Conservation (phyloP, 2,888 invertebrate genomes). For the Masnerella sp. region DNA sequence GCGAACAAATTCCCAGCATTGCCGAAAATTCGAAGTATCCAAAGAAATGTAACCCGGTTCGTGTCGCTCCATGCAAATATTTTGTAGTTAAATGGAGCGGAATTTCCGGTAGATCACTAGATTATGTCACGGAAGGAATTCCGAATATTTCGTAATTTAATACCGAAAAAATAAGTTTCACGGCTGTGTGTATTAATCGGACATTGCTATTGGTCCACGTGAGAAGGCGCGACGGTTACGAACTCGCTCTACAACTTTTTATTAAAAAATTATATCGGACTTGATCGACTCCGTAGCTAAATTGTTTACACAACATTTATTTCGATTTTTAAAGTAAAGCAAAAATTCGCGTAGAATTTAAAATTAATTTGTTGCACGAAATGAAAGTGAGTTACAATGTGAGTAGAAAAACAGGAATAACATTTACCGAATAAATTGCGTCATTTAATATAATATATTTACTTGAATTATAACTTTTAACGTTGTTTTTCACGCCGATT, state of each 20-base stretch:
- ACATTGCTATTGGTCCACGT: neutral
- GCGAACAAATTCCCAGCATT: slow-evolving; percentile 40
- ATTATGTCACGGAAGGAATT: slow-evolving; percentile 39
- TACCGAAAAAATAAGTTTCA: slow-evolving; percentile 17
- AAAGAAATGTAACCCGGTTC: slow-evolving; percentile 48
- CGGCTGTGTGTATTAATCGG: neutral
- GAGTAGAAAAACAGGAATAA: no score
- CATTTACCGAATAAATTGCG: no score
- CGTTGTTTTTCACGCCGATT: no score
- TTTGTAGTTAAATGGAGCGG: slow-evolving; percentile 48
- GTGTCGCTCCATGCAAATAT: slow-evolving; percentile 48
- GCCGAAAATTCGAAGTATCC: slow-evolving; percentile 49
- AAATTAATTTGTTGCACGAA: no score
- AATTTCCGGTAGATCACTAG: slow-evolving; percentile 45
- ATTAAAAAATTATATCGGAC: neutral
- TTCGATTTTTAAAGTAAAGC: no score
- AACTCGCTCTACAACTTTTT: no score
- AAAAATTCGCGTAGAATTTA: no score
- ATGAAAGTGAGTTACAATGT: no score
- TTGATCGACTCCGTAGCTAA: no score
- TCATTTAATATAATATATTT: no score
- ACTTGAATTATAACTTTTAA: no score
- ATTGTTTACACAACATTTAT: no score
- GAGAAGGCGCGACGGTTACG: neutral
- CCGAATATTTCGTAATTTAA: slow-evolving; percentile 38